Evolutionary conservation across 2,888 invertebrate species (phyloP).

Genomic region (Perdita meconis): DNA sequence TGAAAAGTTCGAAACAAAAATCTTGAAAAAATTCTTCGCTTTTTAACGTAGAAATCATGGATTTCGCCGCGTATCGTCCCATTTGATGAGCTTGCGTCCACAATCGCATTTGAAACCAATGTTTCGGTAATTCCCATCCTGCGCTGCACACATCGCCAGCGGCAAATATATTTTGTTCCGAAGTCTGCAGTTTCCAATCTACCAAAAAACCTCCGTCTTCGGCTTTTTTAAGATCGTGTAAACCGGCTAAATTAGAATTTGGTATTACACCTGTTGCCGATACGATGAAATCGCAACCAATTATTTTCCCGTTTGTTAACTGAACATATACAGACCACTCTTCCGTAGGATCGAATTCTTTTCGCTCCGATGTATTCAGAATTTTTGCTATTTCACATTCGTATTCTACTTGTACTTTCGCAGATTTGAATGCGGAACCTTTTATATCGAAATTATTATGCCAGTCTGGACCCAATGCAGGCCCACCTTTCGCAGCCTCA

Average conservation of each 20-base stretch:
- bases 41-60: constrained; percentile 89
- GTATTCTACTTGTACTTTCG: constrained; percentile 84
- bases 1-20: constrained; percentile 98
- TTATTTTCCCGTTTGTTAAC: constrained; percentile 89
- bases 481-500: constrained; percentile 87
- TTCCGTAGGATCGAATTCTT: constrained; percentile 74
- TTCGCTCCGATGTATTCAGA: constrained; percentile 87
- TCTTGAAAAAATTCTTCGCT: constrained; percentile 91
- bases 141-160: constrained; percentile 97
- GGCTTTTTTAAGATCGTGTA: constrained; percentile 85
- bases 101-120: constrained; percentile 97
- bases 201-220: constrained; percentile 94
- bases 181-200: constrained; percentile 94
- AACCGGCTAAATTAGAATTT: constrained; percentile 86
- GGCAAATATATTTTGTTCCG: constrained; percentile 92
- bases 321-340: constrained; percentile 90
- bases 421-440: constrained; percentile 85
- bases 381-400: constrained; percentile 86
- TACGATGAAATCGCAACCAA: constrained; percentile 95
- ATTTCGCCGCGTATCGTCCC: constrained; percentile 97
- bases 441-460: constrained; percentile 88
- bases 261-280: constrained; percentile 97
- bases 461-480: constrained; percentile 99
- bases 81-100: constrained; percentile 99
- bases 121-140: constrained; percentile 90